Conservation (phyloP, 1,140 invertebrate species). For the Palaemon carinicauda region DNA sequence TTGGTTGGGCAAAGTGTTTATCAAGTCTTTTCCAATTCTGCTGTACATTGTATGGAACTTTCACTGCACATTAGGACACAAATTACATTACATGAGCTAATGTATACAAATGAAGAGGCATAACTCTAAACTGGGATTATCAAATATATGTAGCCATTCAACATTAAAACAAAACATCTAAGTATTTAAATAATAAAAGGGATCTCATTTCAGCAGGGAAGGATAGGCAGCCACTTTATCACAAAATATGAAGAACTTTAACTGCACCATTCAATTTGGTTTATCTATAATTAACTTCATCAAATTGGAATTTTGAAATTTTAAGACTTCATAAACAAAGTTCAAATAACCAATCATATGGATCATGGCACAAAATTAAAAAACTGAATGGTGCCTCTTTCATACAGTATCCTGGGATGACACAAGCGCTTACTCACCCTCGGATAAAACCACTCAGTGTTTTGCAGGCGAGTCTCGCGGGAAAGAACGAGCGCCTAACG, state of each 20-base stretch:
- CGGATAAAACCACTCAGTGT: conserved; percentile 59
- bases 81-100: conserved; percentile 49
- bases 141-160: conserved; percentile 53
- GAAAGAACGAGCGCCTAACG: conserved; percentile 57
- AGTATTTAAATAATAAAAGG: conserved; percentile 25
- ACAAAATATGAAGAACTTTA: conserved; percentile 41
- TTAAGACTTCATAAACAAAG: background rate
- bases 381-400: conserved; percentile 54
- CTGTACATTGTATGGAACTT: conserved; percentile 39
- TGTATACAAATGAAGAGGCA: conserved; percentile 35
- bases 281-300: background rate
- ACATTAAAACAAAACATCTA: conserved; percentile 45
- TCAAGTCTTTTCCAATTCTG: conserved; percentile 24
- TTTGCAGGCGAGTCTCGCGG: conserved; percentile 58
- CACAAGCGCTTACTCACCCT: conserved; percentile 58
- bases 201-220: conserved; percentile 47
- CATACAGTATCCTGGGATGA: conserved; percentile 36
- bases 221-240: conserved; percentile 46
- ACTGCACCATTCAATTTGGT: conserved; percentile 54
- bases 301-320: background rate
- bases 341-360: background rate
- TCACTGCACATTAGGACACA: conserved; percentile 46
- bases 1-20: conserved; percentile 29
- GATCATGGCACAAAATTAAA: conserved; percentile 14
- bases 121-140: conserved; percentile 30